These are phyloP conservation scores for Trypoxylus dichotomus DNA, from an alignment of 1,140 invertebrate genomes.

Conservation along the genomic window DNA sequence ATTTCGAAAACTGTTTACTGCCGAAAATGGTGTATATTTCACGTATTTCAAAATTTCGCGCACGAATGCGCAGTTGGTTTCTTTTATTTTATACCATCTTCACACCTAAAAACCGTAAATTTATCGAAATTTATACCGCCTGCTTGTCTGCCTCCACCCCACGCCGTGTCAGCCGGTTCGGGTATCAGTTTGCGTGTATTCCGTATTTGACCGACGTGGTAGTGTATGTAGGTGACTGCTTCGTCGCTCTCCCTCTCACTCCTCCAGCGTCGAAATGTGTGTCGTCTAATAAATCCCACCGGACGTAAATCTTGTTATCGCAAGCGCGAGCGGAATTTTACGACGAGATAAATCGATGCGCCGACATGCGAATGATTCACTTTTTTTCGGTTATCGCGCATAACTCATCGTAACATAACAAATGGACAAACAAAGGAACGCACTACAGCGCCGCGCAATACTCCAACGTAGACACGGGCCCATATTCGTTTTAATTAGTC, in stretches of 20 bases:
- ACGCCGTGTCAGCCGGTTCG: not conserved
- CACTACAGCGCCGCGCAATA: not conserved
- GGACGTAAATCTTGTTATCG: conserved; percentile 25
- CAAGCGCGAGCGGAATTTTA: conserved; percentile 22
- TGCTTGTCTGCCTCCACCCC: too few relatives aligned
- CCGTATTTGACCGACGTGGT: not conserved
- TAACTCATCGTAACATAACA: conserved; percentile 24
- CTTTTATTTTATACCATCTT: too few relatives aligned
- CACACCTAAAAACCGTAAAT: too few relatives aligned
- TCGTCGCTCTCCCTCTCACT: conserved; percentile 5
- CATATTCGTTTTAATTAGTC: conserved; percentile 20
- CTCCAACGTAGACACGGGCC: not conserved
- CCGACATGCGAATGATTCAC: conserved; percentile 18
- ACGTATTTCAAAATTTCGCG: too few relatives aligned
- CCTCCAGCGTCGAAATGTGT: conserved; percentile 18
- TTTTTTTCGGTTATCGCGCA: conserved; percentile 25
- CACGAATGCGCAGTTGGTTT: too few relatives aligned
- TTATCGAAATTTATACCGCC: too few relatives aligned
- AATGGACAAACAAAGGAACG: conserved; percentile 25
- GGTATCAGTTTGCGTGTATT: not conserved
- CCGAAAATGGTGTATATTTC: too few relatives aligned
- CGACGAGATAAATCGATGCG: conserved; percentile 20
- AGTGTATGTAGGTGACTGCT: not conserved
- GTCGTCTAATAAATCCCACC: conserved; percentile 23
- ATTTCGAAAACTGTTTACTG: too few relatives aligned